Percentiles rank a stretch among this genome's conserved stretches.
These are phyloP conservation scores for Ormyrus nitidulus DNA, from an alignment of 2,888 invertebrate species.

Conservation along the genomic window DNA sequence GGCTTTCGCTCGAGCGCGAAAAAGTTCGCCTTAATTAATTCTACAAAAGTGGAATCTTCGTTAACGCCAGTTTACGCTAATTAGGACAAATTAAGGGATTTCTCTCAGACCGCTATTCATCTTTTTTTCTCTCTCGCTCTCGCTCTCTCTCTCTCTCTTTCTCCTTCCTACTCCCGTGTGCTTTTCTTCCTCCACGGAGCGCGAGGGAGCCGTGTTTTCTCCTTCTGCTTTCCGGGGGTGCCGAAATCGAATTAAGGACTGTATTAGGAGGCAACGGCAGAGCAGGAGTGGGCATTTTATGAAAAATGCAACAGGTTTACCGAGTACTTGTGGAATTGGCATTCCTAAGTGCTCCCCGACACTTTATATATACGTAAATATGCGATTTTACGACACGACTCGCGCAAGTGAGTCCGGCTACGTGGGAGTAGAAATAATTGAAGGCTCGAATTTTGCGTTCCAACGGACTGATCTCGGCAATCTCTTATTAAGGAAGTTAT, in stretches of 20 bases:
- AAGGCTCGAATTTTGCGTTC: no score
- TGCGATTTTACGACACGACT: no score
- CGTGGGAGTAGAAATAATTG: no score
- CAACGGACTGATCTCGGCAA: no score
- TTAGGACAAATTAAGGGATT: conserved; percentile 65
- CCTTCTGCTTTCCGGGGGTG: neutral
- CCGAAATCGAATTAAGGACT: conserved; percentile 12
- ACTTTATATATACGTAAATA: no score
- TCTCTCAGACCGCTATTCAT: conserved; percentile 15
- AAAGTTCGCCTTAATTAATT: conserved; percentile 69
- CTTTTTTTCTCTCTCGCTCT: neutral
- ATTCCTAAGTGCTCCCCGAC: neutral
- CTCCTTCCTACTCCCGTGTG: neutral
- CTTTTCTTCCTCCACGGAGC: neutral
- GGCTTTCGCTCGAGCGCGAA: conserved; percentile 10
- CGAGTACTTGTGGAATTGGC: neutral
- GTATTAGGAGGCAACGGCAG: neutral
- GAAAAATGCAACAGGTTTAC: conserved; percentile 39
- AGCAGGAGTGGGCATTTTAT: neutral
- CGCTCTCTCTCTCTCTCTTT: neutral
- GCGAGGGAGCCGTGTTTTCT: no score
- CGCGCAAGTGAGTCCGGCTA: no score
- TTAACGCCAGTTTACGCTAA: conserved; percentile 69
- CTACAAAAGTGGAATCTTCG: conserved; percentile 69
- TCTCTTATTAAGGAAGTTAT: no score